Conservation (phyloP, 2,113 vertebrate genomes). For the Sprattus sprattus region DNA sequence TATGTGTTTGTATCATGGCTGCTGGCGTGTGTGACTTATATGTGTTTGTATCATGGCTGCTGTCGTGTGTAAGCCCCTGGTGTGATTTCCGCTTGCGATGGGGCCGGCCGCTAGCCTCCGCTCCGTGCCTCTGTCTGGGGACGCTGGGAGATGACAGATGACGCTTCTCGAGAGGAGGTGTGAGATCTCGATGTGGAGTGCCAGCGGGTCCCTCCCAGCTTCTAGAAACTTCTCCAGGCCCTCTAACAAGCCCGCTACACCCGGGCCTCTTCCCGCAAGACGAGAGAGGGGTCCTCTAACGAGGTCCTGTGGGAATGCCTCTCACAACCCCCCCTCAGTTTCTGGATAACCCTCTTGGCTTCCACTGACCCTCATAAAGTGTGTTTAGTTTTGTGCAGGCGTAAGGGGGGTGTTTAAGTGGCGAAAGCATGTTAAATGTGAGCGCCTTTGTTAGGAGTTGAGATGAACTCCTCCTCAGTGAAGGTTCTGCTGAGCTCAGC, state of each 20-base stretch:
- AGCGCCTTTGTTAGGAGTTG: background rate
- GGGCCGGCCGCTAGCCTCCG: background rate
- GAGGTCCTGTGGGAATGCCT: background rate
- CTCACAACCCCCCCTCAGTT: background rate
- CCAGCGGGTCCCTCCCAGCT: background rate
- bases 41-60: constrained; percentile 1
- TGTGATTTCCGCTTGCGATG: background rate
- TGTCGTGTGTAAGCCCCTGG: background rate
- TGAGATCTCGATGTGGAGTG: constrained; percentile 47
- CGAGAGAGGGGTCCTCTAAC: background rate
- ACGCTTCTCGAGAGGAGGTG: constrained; percentile 47
- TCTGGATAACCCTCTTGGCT: background rate
- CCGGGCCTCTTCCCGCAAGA: background rate
- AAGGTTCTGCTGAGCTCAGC: background rate
- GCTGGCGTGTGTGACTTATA: constrained; percentile 21
- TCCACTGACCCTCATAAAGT: background rate
- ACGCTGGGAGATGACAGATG: constrained; percentile 45
- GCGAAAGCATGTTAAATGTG: background rate
- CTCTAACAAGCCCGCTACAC: background rate
- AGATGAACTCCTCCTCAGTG: background rate
- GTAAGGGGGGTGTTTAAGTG: background rate
- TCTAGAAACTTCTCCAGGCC: background rate
- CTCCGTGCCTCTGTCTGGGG: background rate
- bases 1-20: constrained; percentile 35
- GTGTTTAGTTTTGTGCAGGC: background rate